Evolutionary conservation across 2,888 invertebrate species (phyloP).

Genomic region (Latheticus oryzae): DNA sequence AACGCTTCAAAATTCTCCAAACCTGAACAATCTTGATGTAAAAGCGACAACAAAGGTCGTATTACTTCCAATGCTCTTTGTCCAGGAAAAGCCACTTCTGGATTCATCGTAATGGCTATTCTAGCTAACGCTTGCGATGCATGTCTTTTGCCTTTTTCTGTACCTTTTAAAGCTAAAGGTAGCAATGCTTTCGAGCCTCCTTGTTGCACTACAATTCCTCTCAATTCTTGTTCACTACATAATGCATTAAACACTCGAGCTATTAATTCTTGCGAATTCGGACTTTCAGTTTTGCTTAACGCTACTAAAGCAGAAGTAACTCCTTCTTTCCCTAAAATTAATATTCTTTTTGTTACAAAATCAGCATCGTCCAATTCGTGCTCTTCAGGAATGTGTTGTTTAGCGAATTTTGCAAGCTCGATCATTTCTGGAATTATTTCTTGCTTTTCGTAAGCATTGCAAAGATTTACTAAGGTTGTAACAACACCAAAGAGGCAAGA

Average conservation of each 20-base stretch:
- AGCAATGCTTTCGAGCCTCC: constrained; percentile 94
- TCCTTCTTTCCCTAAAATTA: constrained; percentile 83
- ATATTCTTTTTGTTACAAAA: constrained; percentile 83
- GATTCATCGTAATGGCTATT: constrained; percentile 95
- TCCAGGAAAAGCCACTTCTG: constrained; percentile 96
- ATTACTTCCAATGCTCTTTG: constrained; percentile 91
- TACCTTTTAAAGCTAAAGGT: constrained; percentile 85
- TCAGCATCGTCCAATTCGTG: constrained; percentile 92
- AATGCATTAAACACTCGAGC: constrained; percentile 90
- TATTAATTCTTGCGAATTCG: constrained; percentile 92
- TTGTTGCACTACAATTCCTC: constrained; percentile 94
- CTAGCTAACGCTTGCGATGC: constrained; percentile 94
- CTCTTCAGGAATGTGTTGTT: constrained; percentile 98
- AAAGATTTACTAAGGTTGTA: constrained; percentile 94
- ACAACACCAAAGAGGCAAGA: constrained; percentile 92
- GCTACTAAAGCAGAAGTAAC: constrained; percentile 91
- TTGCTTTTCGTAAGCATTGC: constrained; percentile 98
- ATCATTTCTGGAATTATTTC: constrained; percentile 96
- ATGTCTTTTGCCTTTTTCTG: constrained; percentile 79
- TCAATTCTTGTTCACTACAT: constrained; percentile 81
- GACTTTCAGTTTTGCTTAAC: constrained; percentile 92
- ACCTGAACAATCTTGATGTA: constrained; percentile 88
- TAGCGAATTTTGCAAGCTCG: constrained; percentile 98
- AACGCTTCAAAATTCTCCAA: constrained; percentile 97
- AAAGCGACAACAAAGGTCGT: constrained; percentile 84